Evolutionary conservation across 37 sponge, comb jelly and placozoan species (phyloP).

Genomic region (Lycopodina hypogea): DNA sequence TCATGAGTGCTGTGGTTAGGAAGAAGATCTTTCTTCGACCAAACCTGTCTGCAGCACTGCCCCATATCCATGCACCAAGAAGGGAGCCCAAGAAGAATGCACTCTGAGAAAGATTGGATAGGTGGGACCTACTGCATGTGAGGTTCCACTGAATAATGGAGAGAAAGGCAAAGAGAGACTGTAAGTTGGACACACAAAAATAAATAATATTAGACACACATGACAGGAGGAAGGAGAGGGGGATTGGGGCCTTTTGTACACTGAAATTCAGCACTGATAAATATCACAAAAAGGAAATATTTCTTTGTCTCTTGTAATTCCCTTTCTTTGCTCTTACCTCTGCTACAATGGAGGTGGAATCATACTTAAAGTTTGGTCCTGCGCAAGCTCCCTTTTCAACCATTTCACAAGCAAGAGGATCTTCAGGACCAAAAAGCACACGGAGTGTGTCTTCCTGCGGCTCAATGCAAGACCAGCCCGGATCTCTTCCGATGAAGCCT

Average conservation of each 20-base stretch:
- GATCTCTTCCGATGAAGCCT: slow-evolving; percentile 24
- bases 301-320: too few relatives aligned
- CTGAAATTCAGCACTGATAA: background rate
- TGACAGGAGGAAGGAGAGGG: background rate
- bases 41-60: slow-evolving; percentile 33
- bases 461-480: slow-evolving; percentile 38
- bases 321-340: slow-evolving; percentile 19
- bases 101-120: slow-evolving; percentile 50
- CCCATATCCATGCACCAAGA: slow-evolving; percentile 51
- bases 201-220: background rate
- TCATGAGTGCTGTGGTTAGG: background rate
- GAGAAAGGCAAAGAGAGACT: slow-evolving; percentile 14
- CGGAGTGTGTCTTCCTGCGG: background rate
- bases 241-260: background rate
- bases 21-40: slow-evolving; percentile 46
- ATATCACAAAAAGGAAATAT: too few relatives aligned
- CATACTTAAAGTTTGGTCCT: slow-evolving; percentile 13
- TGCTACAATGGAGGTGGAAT: slow-evolving; percentile 41
- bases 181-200: slow-evolving; percentile 9
- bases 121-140: slow-evolving; percentile 27
- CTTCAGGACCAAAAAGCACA: background rate
- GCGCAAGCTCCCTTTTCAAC: slow-evolving; percentile 19
- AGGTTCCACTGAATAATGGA: slow-evolving; percentile 53
- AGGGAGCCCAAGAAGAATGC: slow-evolving; percentile 49
- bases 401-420: slow-evolving; percentile 5